Conservation (phyloP, 2,888 invertebrate species). For the Parasteatoda lunata region DNA sequence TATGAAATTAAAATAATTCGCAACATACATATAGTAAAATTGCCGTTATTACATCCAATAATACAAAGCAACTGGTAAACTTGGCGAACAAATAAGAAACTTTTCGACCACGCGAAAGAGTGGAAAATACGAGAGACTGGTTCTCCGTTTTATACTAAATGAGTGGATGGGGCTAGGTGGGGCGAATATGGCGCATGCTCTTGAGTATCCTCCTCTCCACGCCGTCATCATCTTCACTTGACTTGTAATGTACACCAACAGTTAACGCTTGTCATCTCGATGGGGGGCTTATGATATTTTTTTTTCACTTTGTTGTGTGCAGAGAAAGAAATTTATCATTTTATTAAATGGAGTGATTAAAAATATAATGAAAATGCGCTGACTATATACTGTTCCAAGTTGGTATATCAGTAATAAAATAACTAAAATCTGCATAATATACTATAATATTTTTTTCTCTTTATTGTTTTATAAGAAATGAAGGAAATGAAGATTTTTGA, state of each 20-base stretch:
- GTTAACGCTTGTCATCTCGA: slow-evolving; percentile 40
- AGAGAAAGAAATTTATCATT: too few relatives aligned
- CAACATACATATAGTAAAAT: neutral
- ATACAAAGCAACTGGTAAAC: slow-evolving; percentile 15
- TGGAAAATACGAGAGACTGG: slow-evolving; percentile 1
- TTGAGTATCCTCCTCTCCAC: neutral
- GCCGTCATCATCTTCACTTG: neutral
- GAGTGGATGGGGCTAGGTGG: slow-evolving; percentile 11
- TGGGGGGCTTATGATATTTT: slow-evolving; percentile 11
- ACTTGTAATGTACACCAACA: neutral
- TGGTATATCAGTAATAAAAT: too few relatives aligned
- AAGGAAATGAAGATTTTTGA: too few relatives aligned
- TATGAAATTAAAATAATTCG: neutral
- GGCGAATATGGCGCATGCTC: slow-evolving; percentile 50
- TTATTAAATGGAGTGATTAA: too few relatives aligned
- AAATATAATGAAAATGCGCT: too few relatives aligned
- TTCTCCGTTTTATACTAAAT: slow-evolving; percentile 50
- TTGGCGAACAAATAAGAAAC: slow-evolving; percentile 11
- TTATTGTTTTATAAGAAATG: too few relatives aligned
- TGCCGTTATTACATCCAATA: neutral
- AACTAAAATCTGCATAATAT: too few relatives aligned
- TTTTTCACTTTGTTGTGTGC: neutral
- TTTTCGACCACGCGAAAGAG: slow-evolving; percentile 11
- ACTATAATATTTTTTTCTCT: too few relatives aligned
- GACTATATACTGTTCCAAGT: too few relatives aligned